Conservation (phyloP, 2,797 vertebrate species). For the Poeciliopsis infans region DNA sequence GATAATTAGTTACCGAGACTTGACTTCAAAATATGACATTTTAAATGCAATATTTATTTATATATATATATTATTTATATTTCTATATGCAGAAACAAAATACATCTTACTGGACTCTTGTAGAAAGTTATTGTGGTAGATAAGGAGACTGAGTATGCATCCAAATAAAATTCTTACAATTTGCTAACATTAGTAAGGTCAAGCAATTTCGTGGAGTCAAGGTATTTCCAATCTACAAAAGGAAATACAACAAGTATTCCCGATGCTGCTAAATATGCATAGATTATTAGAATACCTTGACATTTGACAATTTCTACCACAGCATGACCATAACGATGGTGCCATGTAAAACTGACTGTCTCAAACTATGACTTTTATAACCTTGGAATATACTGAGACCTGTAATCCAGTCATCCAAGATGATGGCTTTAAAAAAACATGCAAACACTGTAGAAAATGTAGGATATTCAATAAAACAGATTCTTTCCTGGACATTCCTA, state of each 20-base stretch:
- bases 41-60: background rate
- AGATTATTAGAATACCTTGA: background rate
- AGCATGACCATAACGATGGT: background rate
- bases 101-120: background rate
- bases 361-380: background rate
- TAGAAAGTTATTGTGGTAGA: background rate
- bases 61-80: too few relatives aligned
- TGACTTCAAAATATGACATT: background rate
- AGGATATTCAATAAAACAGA: background rate
- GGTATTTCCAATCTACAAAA: background rate
- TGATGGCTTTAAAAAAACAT: background rate
- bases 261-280: background rate
- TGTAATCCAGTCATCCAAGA: background rate
- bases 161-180: background rate
- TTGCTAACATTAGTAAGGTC: background rate
- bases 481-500: background rate
- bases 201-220: background rate
- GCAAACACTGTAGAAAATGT: background rate
- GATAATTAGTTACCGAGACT: background rate
- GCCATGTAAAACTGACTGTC: background rate
- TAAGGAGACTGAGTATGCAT: background rate
- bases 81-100: background rate
- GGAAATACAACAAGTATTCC: background rate
- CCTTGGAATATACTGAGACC: background rate
- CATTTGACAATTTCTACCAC: background rate